Base-by-base conservation (phyloP, 1,140 invertebrate genomes). In the Ostrea denselamellosa region DNA sequence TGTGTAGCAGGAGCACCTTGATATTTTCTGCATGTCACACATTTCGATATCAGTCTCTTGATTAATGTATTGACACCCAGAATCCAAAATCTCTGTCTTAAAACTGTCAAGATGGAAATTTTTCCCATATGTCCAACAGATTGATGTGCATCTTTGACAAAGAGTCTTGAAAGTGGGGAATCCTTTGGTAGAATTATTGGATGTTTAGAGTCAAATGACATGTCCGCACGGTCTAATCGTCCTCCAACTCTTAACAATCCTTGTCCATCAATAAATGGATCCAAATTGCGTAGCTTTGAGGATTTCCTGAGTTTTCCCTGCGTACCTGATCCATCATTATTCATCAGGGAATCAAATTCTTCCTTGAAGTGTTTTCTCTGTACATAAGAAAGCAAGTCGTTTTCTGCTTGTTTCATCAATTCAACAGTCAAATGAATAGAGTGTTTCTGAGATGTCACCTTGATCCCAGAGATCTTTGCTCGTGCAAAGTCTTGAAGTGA, bases 21-120 rank as follows among this genome's bases (percentile, higher is more conserved):
- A 9, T 91, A 87, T 85, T 71, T 89, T n/a, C 86, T 81, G 82
- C 92, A 91, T 10, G 34, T 86, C 8, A 92, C 91, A 86, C 92
- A 92, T 54, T 88, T 88, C 3, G 87, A 87, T 84, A 88, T 14
- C 22, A 90, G 14, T 19, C 58, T 22, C 82, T 87, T 90, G 17
- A 86, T 83, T 7, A 81, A 14, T 44, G 54, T 22, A 22, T 19
- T 85, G 85, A 71, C 88, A 68, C 84, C 85, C 22, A 86, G 28
- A 17, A 87, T 89, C 86, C 86, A 90, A 85, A 51, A 90, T 44
- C 25, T 85, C 22, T 89, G n/a, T 62, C 88, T 82, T 14, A 87
- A 10, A 68, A 71, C 28, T 4, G 83, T 34, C 7, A 90, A 56
- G 8, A 89, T 85, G 10, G 87, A 85, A 51, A 86, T 90, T 85